Base-by-base conservation (phyloP, 2,888 invertebrate genomes). In the Papilio demoleus region DNA sequence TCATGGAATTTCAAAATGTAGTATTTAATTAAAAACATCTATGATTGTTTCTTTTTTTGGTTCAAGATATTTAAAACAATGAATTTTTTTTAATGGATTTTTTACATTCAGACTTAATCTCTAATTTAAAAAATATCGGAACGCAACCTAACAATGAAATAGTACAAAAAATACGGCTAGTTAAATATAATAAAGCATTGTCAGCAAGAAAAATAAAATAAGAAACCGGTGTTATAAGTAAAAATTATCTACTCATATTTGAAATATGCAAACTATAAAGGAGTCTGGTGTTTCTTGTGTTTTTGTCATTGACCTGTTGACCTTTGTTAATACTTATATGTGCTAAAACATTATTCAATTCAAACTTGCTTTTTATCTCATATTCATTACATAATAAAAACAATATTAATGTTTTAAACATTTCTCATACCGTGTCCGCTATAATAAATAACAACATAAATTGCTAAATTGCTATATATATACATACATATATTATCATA, bases 371-470 rank as follows among this genome's bases (percentile, higher is more conserved):
- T 31, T 56, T 31, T 11, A 31, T 27, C 53, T 50, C 1, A 27
- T 56, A 11, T 31, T 56, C 31, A 56, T 56, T 56, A 17, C 31
- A 31, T 56, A 56, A 56, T 56, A 56, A 56, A 31, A 56, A 31
- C 50, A n/a, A 27, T 8, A 27, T n/a, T 53, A 8, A 27, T 2
- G 6, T 50, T 27, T 53, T 27, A 11, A 8, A 53, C 8, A 27
- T 53, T 27, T 4, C 6, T 12, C 5, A 27, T 6, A 50, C 14
- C 4, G 2, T 22, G 24, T 47, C 22, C 6, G 14, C 14, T 50
- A 24, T 14, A 9, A 45, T 22, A 19, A n/a, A n/a, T n/a, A n/a
- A n/a, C n/a, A n/a, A n/a, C n/a, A n/a, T n/a, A n/a, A n/a, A n/a
- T n/a, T n/a, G n/a, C n/a, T n/a, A n/a, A n/a, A n/a, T n/a, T n/a